Conservation (phyloP, 2,888 invertebrate genomes). For the Patella caerulea region DNA sequence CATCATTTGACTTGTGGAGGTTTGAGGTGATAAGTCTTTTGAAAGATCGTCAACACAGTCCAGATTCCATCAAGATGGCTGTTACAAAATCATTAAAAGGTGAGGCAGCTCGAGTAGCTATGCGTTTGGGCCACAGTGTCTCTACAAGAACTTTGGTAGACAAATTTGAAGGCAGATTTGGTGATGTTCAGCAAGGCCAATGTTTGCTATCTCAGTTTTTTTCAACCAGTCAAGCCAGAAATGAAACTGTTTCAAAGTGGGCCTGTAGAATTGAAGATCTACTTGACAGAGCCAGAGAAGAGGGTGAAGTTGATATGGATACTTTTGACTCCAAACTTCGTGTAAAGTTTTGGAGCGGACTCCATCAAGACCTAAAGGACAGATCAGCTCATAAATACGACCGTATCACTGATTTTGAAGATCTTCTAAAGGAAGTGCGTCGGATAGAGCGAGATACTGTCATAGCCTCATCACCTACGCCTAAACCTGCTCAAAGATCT, state of each 20-base stretch:
- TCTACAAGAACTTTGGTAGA: background rate
- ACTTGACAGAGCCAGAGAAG: background rate
- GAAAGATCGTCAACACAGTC: no score
- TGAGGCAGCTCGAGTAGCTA: conserved; percentile 1
- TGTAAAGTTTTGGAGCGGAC: background rate
- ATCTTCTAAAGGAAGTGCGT: background rate
- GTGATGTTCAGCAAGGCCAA: background rate
- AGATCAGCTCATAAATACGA: background rate
- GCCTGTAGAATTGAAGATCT: background rate
- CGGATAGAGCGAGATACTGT: background rate
- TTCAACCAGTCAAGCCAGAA: background rate
- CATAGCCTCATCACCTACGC: background rate
- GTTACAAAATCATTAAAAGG: background rate
- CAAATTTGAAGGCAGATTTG: background rate
- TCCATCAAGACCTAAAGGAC: background rate
- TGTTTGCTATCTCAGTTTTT: background rate
- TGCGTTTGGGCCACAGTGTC: background rate
- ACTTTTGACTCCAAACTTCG: background rate
- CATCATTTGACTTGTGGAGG: no score
- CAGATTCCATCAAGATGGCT: conserved; percentile 1
- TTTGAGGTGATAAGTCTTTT: no score
- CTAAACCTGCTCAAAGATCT: background rate
- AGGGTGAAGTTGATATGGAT: background rate
- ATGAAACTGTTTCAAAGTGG: background rate
- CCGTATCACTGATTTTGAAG: background rate